phyloP scores from a whole-genome alignment of 2,113 vertebrate genomes.

The Dendropsophus ebraccatus region DNA sequence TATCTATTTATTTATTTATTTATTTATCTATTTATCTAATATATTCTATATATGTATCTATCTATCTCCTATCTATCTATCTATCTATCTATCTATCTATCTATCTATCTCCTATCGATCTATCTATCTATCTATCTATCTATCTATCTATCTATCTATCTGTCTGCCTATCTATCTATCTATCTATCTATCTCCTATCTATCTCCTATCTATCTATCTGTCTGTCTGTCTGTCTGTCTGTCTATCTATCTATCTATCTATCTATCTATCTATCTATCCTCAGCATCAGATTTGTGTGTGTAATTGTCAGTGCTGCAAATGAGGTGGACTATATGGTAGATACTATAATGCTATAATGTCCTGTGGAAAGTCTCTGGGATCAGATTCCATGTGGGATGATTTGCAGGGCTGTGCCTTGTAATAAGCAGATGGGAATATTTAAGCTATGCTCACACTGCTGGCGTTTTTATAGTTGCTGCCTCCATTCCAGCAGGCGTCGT shows the following conservation, averaged over 20 bases:
- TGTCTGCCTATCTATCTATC: conserved; percentile 48
- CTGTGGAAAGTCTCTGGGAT: not conserved
- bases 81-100: not conserved
- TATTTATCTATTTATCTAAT: not conserved
- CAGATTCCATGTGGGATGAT: not conserved
- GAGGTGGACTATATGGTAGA: not conserved
- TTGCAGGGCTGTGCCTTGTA: conserved; percentile 4
- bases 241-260: not conserved
- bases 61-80: too few species aligned
- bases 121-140: conserved; percentile 34
- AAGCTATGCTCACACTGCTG: conserved; percentile 28
- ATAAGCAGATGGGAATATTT: conserved; percentile 29
- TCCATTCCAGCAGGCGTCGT: conserved; percentile 20
- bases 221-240: not conserved
- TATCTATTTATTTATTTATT: too few species aligned
- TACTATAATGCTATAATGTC: too few species aligned
- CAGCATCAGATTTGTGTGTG: not conserved
- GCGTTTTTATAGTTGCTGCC: conserved; percentile 9
- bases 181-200: conserved; percentile 32
- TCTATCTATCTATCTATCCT: not conserved
- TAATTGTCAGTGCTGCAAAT: not conserved
- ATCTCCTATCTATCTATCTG: conserved; percentile 20
- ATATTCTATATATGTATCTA: too few species aligned
- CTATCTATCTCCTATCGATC: conserved; percentile 32
- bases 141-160: conserved; percentile 41